Evolutionary conservation across 2,113 vertebrate genomes (phyloP).

Genomic region (Zingel zingel): DNA sequence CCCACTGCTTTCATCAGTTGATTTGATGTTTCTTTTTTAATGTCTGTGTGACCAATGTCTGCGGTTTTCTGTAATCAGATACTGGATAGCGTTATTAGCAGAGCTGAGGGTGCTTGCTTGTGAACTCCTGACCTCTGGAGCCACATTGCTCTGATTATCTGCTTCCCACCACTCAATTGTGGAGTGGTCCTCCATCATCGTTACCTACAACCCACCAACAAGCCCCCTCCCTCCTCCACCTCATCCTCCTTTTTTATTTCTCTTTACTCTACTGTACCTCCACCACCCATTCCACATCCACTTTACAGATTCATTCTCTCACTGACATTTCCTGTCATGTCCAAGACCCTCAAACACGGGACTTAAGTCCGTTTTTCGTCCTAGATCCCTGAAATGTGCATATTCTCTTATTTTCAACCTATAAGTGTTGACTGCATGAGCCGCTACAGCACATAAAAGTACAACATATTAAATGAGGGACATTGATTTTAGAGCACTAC

Average conservation of each 20-base stretch:
- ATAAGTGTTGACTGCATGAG: not conserved
- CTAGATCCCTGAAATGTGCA: not conserved
- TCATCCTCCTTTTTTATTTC: constrained; percentile 13
- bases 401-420: not conserved
- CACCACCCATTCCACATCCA: constrained; percentile 53
- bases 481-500: not conserved
- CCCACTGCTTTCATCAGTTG: constrained; percentile 25
- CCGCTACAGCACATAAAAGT: not conserved
- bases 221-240: not conserved
- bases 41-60: not conserved
- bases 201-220: constrained; percentile 50
- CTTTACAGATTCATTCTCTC: constrained; percentile 32
- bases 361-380: not conserved
- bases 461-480: not conserved
- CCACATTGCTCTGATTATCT: constrained; percentile 67
- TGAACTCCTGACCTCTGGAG: constrained; percentile 60
- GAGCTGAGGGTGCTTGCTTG: constrained; percentile 44
- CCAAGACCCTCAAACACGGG: not conserved
- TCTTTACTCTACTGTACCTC: constrained; percentile 30
- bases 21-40: constrained; percentile 7
- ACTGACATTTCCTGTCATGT: not conserved
- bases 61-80: constrained; percentile 47
- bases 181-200: constrained; percentile 68
- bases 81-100: constrained; percentile 29
- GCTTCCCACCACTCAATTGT: constrained; percentile 61